phyloP scores from a whole-genome alignment of 2,888 invertebrate species.

The Drosophila parthenogenetica region DNA sequence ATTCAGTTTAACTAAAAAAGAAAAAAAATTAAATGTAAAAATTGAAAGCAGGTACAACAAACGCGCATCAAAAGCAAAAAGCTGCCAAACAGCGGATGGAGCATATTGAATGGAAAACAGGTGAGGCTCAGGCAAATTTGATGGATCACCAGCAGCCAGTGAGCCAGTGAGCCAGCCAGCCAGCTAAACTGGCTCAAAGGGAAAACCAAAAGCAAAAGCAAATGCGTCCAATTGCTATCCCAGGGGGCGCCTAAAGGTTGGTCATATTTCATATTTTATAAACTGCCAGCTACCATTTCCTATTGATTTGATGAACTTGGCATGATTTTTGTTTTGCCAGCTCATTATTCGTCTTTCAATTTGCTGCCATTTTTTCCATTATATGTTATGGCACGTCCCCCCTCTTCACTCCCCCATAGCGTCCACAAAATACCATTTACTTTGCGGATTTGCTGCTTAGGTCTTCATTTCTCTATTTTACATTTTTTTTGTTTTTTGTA shows the following conservation, averaged over 20 bases:
- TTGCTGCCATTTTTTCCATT: constrained; percentile 39
- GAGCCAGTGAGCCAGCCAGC: background rate
- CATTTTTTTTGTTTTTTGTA: background rate
- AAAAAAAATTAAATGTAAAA: constrained; percentile 6
- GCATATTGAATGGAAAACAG: constrained; percentile 70
- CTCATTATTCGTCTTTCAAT: constrained; percentile 76
- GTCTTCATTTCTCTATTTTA: constrained; percentile 26
- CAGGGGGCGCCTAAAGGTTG: constrained; percentile 30
- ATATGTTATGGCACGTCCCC: constrained; percentile 12
- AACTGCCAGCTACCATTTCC: constrained; percentile 67
- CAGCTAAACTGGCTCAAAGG: constrained; percentile 19
- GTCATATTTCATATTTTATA: constrained; percentile 66
- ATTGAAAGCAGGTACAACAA: constrained; percentile 22
- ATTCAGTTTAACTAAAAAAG: constrained; percentile 37
- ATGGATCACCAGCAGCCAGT: constrained; percentile 59
- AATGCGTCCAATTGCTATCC: constrained; percentile 3
- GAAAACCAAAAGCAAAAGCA: constrained; percentile 16
- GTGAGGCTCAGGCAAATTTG: constrained; percentile 58
- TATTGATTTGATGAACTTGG: constrained; percentile 73
- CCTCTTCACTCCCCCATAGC: background rate
- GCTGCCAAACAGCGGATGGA: constrained; percentile 28
- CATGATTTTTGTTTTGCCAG: constrained; percentile 78
- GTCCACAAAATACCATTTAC: constrained; percentile 55
- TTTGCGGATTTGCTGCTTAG: constrained; percentile 52
- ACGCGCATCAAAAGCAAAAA: constrained; percentile 65